Conservation (phyloP, 2,888 invertebrate species). For the Idaea dimidiata region DNA sequence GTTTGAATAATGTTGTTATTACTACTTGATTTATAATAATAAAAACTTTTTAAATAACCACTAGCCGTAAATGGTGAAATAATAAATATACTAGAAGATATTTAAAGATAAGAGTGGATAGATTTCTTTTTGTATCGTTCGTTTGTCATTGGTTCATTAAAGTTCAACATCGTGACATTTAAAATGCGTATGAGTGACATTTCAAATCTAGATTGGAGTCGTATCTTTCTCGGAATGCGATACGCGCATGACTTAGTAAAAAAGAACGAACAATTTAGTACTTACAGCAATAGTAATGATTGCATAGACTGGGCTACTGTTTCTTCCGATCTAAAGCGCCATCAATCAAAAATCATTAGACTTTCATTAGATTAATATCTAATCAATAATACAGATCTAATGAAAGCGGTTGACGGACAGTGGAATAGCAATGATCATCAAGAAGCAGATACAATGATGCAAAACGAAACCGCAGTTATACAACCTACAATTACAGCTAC, state of each 20-base stretch:
- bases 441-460: slow-evolving; percentile 47
- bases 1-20: slow-evolving; percentile 26
- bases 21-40: slow-evolving; percentile 11
- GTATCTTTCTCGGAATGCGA: slow-evolving; percentile 4
- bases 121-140: slow-evolving; percentile 1
- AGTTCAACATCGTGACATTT: background rate
- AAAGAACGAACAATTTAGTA: background rate
- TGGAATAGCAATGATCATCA: slow-evolving; percentile 49
- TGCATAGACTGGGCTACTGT: background rate
- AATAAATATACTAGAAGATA: background rate
- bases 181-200: slow-evolving; percentile 13
- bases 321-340: slow-evolving; percentile 13
- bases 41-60: background rate
- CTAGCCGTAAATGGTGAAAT: background rate
- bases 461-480: slow-evolving; percentile 57
- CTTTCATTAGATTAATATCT: slow-evolving; percentile 22
- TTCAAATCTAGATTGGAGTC: slow-evolving; percentile 12
- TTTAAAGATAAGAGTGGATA: background rate
- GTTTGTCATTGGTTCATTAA: background rate
- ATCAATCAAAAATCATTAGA: slow-evolving; percentile 44
- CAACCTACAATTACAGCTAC: slow-evolving; percentile 56
- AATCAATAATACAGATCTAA: slow-evolving; percentile 51
- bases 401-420: slow-evolving; percentile 39
- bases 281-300: background rate
- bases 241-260: background rate